phyloP scores from a whole-genome alignment of 2,113 vertebrate species.

The Amazona guildingii region DNA sequence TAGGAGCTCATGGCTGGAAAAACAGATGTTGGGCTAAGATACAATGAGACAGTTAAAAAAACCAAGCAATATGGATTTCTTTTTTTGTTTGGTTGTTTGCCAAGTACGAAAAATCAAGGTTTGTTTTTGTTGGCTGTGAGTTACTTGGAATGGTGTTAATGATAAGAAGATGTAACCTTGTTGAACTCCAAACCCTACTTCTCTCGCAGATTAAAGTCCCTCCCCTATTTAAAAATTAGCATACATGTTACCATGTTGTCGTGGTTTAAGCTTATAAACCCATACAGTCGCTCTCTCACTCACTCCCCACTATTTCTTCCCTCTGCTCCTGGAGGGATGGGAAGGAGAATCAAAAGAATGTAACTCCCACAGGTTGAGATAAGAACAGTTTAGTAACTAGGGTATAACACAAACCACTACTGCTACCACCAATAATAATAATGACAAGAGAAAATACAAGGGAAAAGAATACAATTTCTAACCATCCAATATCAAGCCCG shows the following conservation, averaged over 20 bases:
- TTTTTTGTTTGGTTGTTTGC: not conserved
- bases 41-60: not conserved
- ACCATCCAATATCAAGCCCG: too few species aligned
- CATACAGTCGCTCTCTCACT: too few species aligned
- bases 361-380: too few species aligned
- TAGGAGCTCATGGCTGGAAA: not conserved
- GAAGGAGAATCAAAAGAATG: too few species aligned
- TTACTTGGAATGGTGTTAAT: not conserved
- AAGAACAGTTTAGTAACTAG: too few species aligned
- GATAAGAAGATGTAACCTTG: not conserved
- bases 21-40: not conserved
- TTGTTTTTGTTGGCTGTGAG: not conserved
- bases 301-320: too few species aligned
- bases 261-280: too few species aligned
- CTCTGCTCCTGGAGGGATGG: too few species aligned
- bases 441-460: too few species aligned
- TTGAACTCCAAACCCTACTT: not conserved
- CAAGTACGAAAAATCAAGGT: not conserved
- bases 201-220: not conserved
- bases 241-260: not conserved
- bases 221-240: not conserved
- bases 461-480: too few species aligned
- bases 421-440: too few species aligned
- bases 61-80: not conserved
- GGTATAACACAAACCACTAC: too few species aligned